Base-by-base conservation (phyloP, 2,113 vertebrate genomes). In the Kryptolebias marmoratus region DNA sequence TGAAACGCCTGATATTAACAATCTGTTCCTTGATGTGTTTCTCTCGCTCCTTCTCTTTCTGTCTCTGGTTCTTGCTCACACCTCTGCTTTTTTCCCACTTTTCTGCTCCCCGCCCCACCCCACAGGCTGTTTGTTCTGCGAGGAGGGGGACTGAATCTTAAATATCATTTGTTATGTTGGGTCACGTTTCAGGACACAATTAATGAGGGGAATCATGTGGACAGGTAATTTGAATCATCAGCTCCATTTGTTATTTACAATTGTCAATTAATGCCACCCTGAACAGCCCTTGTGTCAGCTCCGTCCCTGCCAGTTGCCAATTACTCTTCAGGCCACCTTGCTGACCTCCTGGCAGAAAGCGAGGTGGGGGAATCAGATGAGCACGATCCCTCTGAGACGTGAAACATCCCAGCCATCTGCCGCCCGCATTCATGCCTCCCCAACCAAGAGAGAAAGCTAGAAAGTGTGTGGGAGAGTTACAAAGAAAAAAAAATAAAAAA, bases 1-100 rank as follows among this genome's bases (percentile, higher is more conserved):
- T 93, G 93, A 94, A 92, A 94, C 93, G 91, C 83, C 91, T 93
- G 93, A 94, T 94, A 94, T 95, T 94, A 94, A 94, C 94, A 94
- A 93, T 93, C 92, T 94, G 90, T 89, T 94, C 86, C 91, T 92
- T 92, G 90, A 94, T 94, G 90, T 94, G 92, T 94, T 88, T 89
- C 87, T 83, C 89, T 85, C 84, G 55, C 84, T 84, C 86, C 74
- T 79, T 45, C 71, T 71, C 85, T 75, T 42, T 44, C 66, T 63
- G 59, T 60, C 60, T 56, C 73, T 67, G 47, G 5, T 62, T 80
- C 64, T 64, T 39, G 49, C 69, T 59, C 78, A 60, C 50, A 77
- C 44, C 54, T 28, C 31, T 62, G 48, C 68, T 64, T 73, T 45
- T 22, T 9, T 31, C 10, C 54, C 18, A 47, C 5, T 11, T 30